These are phyloP conservation scores for Eristalinus sepulchralis DNA, from an alignment of 2,888 invertebrate genomes.

Conservation along the genomic window DNA sequence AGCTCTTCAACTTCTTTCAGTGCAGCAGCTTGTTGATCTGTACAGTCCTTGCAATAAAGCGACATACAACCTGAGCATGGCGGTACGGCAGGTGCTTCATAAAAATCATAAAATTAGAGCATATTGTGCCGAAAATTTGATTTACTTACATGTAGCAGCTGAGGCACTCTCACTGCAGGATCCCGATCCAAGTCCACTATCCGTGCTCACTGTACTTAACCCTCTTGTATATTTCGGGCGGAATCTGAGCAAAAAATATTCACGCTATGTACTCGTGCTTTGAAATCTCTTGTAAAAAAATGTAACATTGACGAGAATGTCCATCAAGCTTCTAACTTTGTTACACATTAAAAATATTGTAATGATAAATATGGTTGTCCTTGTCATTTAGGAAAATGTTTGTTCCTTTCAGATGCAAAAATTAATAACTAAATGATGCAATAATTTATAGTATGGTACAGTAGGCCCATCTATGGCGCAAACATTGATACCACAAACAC, in stretches of 20 bases:
- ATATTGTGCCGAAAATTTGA: background rate
- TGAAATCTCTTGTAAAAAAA: too few relatives aligned
- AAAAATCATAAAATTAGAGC: conserved; percentile 14
- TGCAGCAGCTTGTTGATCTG: conserved; percentile 87
- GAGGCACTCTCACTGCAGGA: conserved; percentile 66
- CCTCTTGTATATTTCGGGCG: conserved; percentile 77
- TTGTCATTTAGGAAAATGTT: too few relatives aligned
- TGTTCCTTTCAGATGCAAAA: too few relatives aligned
- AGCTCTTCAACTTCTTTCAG: conserved; percentile 88
- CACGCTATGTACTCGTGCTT: too few relatives aligned
- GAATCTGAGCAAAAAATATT: conserved; percentile 71
- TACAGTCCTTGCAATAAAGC: conserved; percentile 87
- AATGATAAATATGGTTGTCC: too few relatives aligned
- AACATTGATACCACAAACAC: too few relatives aligned
- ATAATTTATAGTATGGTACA: too few relatives aligned
- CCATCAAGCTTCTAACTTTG: too few relatives aligned
- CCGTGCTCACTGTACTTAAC: conserved; percentile 77
- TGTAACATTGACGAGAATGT: background rate
- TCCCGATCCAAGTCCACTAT: conserved; percentile 78
- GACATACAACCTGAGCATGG: conserved; percentile 86
- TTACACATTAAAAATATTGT: too few relatives aligned
- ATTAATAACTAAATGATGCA: too few relatives aligned
- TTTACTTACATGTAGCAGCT: conserved; percentile 77
- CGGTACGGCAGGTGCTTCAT: conserved; percentile 74
- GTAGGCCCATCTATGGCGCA: too few relatives aligned